Evolutionary conservation across 1,140 invertebrate genomes (phyloP).

Genomic region (Cydia amplana): DNA sequence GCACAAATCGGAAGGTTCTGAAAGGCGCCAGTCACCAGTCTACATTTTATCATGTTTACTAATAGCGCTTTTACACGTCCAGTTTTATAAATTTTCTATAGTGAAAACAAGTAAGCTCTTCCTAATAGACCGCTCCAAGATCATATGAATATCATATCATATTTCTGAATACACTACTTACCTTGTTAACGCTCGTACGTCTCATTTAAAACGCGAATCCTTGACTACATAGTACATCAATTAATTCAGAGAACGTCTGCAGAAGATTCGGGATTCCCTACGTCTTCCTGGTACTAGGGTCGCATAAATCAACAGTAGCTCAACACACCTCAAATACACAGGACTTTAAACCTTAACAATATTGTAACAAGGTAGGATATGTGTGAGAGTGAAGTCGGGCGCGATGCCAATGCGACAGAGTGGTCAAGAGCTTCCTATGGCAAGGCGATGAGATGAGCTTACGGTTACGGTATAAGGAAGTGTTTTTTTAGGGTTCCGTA

Average conservation of each 20-base stretch:
- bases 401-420: background rate
- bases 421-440: background rate
- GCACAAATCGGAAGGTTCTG: too few species aligned
- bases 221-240: background rate
- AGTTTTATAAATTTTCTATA: too few species aligned
- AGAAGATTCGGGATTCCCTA: conserved; percentile 8
- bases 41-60: too few species aligned
- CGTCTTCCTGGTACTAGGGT: conserved; percentile 14
- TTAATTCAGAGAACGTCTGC: conserved; percentile 6
- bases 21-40: too few species aligned
- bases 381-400: background rate
- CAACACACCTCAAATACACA: background rate
- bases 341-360: background rate
- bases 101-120: too few species aligned
- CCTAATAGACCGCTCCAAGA: too few species aligned
- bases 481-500: too few species aligned
- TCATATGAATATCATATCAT: too few species aligned
- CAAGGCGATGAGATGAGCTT: conserved; percentile 4
- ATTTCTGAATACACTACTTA: too few species aligned
- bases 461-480: background rate
- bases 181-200: background rate
- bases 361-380: background rate
- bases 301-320: conserved; percentile 9
- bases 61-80: too few species aligned
- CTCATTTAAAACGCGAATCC: background rate